Conservation (phyloP, 2,888 invertebrate species). For the Diadegma fenestrale region DNA sequence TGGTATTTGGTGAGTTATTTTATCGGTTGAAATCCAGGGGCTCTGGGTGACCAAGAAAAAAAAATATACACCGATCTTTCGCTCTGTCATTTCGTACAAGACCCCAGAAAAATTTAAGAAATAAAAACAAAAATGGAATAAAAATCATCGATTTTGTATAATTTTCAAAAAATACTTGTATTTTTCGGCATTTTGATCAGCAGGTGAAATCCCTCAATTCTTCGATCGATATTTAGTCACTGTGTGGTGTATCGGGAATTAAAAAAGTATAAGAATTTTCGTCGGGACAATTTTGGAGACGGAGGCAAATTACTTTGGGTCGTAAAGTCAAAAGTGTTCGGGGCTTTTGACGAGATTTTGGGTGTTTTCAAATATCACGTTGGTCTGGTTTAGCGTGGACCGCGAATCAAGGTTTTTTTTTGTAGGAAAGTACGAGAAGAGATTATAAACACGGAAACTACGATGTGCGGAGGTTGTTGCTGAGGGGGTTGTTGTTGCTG, state of each 20-base stretch:
- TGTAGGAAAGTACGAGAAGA: constrained; percentile 7
- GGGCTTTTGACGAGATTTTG: background rate
- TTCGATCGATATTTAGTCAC: background rate
- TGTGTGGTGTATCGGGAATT: background rate
- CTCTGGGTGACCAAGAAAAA: too few species aligned
- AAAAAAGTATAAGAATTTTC: background rate
- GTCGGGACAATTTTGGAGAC: background rate
- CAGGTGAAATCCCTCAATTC: background rate
- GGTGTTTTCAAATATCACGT: background rate
- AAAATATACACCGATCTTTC: too few species aligned
- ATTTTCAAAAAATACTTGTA: background rate
- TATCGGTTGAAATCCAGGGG: too few species aligned
- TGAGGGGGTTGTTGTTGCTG: constrained; percentile 51
- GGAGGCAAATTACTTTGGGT: background rate
- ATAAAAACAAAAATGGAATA: too few species aligned
- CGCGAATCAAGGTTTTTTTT: constrained; percentile 2
- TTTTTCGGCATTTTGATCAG: background rate
- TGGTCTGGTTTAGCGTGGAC: background rate
- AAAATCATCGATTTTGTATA: background rate
- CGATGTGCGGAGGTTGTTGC: constrained; percentile 53
- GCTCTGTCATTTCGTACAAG: too few species aligned
- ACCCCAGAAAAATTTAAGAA: too few species aligned
- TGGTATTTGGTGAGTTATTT: too few species aligned
- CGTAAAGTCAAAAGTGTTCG: background rate
- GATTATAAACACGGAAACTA: constrained; percentile 37